Percentiles rank a stretch among this genome's conserved stretches.
phyloP scores from a whole-genome alignment of 2,888 invertebrate species.

The Caenorhabditis panamensis region DNA sequence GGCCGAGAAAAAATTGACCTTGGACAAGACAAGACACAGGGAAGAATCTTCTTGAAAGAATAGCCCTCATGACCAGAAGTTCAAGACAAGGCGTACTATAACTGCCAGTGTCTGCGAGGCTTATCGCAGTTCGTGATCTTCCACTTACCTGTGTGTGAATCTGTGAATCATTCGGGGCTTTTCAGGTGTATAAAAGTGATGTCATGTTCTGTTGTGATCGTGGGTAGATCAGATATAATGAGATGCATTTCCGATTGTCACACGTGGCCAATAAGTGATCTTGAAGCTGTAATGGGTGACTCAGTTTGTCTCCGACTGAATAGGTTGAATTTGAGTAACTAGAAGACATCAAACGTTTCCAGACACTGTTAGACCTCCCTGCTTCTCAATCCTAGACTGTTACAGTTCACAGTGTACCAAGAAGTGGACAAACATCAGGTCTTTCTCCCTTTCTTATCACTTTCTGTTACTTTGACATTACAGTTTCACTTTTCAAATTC shows the following conservation, averaged over 20 bases:
- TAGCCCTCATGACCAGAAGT: conserved; percentile 30
- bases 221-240: neutral
- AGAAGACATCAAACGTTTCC: too few species aligned
- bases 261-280: neutral
- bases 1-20: conserved; percentile 24
- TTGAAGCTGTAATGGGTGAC: too few species aligned
- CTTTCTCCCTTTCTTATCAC: too few species aligned
- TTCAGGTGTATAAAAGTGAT: conserved; percentile 25
- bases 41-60: too few species aligned
- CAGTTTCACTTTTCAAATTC: too few species aligned
- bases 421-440: too few species aligned
- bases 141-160: neutral
- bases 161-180: neutral
- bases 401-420: too few species aligned
- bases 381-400: too few species aligned
- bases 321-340: neutral
- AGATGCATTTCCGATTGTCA: neutral
- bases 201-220: conserved; percentile 13
- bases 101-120: too few species aligned
- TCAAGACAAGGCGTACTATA: conserved; percentile 32
- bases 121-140: conserved; percentile 54
- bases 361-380: too few species aligned
- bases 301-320: too few species aligned
- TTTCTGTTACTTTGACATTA: too few species aligned
- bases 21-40: conserved; percentile 22